Conservation (phyloP, 2,797 vertebrate species). For the Dallia pectoralis region DNA sequence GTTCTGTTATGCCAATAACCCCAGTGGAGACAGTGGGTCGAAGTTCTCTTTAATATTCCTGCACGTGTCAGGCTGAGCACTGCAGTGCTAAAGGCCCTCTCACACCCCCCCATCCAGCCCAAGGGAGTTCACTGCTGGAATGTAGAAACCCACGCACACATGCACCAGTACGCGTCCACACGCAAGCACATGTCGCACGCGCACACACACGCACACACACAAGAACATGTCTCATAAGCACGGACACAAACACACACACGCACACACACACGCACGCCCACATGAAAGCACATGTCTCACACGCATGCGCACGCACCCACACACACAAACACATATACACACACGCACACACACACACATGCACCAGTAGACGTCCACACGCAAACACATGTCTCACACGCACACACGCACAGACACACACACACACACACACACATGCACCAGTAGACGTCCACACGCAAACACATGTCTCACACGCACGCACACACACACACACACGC, state of each 20-base stretch:
- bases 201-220: not conserved
- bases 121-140: constrained; percentile 46
- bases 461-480: too few species aligned
- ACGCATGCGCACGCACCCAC: not conserved
- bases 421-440: not conserved
- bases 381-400: too few species aligned
- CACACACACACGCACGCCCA: not conserved
- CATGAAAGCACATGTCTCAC: too few species aligned
- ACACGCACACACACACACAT: not conserved
- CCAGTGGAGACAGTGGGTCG: constrained; percentile 47
- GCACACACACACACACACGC: not conserved
- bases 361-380: too few species aligned
- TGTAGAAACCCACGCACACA: not conserved
- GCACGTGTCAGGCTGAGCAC: constrained; percentile 49
- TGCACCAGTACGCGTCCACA: not conserved
- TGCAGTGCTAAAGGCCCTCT: constrained; percentile 26
- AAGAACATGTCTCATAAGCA: too few species aligned
- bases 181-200: too few species aligned
- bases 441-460: not conserved
- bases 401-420: not conserved
- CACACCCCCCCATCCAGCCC: constrained; percentile 40
- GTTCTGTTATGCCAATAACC: constrained; percentile 51
- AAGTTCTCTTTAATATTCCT: constrained; percentile 52
- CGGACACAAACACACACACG: not conserved
- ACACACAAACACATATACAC: not conserved